Evolutionary conservation across 2,113 vertebrate genomes (phyloP), one percentile per base, ranked within the genome.

Genomic region (Sceloporus tristichus): DNA sequence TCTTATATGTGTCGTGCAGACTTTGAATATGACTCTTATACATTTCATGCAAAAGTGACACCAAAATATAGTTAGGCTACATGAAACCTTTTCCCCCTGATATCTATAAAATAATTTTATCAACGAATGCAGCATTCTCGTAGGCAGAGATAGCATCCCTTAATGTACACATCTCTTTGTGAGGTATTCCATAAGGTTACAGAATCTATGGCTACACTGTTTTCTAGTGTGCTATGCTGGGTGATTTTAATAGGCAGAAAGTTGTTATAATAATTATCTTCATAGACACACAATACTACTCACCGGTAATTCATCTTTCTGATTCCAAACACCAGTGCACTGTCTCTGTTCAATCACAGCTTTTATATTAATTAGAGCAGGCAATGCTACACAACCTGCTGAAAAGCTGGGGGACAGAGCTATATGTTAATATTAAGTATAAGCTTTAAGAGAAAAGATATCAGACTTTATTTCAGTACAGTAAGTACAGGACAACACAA

Each of bases 291-390:
- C 88, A 91, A 87, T 11, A 10, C 18, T 59, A 97, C 98, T 98
- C 91, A 98, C 98, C 71, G 98, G 98, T 66, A 98, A 93, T 54
- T 98, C 98, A 2, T 98, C 98, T 89, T 98, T 98, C 96, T 98
- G 98, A 90, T 98, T 98, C 98, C 98, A 98, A 59, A 98, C 98
- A 1, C 98, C 98, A 1, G 97, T 97, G 92, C 98, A 98, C 95
- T 98, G 98, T 87, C 97, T 96, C 88, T 98, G 98, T 71, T 98
- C 98, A 74, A 98, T 98, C 79, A 98, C 98, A 3, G 98, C 98
- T 92, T 98, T 98, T 92, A 98, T 98, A 86, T 98, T 98, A 86
- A 98, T 98, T 48, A 98, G 94, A 84, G 97, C 97, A 27, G 98
- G 98, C 93, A 98, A 94, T 0, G 98, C 98, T 89, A 98, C 97